Base-by-base conservation (phyloP, 2,888 invertebrate genomes). In the Ophion costatus region DNA sequence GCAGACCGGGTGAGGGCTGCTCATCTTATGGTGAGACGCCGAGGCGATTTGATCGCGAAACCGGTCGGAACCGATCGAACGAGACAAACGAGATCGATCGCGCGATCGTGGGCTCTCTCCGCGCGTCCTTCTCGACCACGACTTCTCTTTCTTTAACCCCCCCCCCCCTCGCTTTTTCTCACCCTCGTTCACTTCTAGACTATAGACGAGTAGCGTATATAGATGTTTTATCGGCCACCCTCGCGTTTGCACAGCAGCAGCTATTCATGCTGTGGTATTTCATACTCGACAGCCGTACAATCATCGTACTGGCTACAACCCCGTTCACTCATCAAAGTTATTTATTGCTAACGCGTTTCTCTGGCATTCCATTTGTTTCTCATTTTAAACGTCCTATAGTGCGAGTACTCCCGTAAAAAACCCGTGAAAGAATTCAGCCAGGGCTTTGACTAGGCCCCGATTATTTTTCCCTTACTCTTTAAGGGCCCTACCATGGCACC, bases 11-110 rank as follows among this genome's bases (percentile, higher is more conserved):
- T 57, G 76, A 63, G 66, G 69, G 74, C 33, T 42, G 78, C 79
- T 75, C 85, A 90, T 92, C 91, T 89, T 56, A 38, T 22, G 81
- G 75, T 82, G 85, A 85, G 89, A 89, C 90, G 79, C 82, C 84
- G 85, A 20, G 57, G 87, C 87, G 88, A 90, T 89, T 88, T 90
- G 89, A 89, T 89, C 89, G 87, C 90, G 86, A 84, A 83, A 82
- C 82, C 83, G 84, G 84, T 86, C 87, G 81, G 76, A 82, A 75
- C 45, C 85, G 85, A 85, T 86, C 84, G 82, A 86, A 80, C 84
- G 80, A 73, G 80, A 83, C 83, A 82, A 76, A 67, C 81, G 78
- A 73, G 86, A 87, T 83, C 81, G 73, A 75, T 78, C 80, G 78
- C 67, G 80, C 63, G 79, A 85, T 80, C 80, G 78, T 64, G 76